Conservation (phyloP, 2,888 invertebrate species). For the Synanthedon tipuliformis region DNA sequence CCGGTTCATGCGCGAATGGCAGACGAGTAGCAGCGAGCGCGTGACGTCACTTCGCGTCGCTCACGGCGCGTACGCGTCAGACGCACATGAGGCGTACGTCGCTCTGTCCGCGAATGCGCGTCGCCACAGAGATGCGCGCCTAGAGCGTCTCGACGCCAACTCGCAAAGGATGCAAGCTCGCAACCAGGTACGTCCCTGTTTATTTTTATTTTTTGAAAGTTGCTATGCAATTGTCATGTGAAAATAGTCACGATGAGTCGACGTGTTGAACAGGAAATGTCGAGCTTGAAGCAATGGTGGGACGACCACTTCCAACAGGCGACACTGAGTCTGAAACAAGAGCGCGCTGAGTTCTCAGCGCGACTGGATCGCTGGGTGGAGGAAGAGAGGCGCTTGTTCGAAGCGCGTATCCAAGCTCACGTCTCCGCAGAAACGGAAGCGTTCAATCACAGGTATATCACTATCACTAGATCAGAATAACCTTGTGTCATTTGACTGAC, state of each 20-base stretch:
- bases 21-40: conserved; percentile 16
- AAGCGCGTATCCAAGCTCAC: conserved; percentile 36
- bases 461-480: too few relatives aligned
- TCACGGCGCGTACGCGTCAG: conserved; percentile 8
- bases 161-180: conserved; percentile 1
- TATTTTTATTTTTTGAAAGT: too few relatives aligned
- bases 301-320: too few relatives aligned
- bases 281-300: too few relatives aligned
- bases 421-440: conserved; percentile 20
- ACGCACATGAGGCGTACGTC: not conserved
- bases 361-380: conserved; percentile 29
- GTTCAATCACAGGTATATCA: conserved; percentile 14
- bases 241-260: too few relatives aligned
- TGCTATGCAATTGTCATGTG: too few relatives aligned
- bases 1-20: conserved; percentile 7
- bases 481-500: too few relatives aligned
- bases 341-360: conserved; percentile 6
- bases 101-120: not conserved
- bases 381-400: conserved; percentile 31
- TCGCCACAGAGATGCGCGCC: conserved; percentile 1
- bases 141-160: conserved; percentile 18
- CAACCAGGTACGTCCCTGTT: too few relatives aligned
- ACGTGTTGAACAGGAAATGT: too few relatives aligned
- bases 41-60: conserved; percentile 17
- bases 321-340: not conserved